Base-by-base conservation (phyloP, 1,140 invertebrate genomes). In the Harlomillsia oculata region DNA sequence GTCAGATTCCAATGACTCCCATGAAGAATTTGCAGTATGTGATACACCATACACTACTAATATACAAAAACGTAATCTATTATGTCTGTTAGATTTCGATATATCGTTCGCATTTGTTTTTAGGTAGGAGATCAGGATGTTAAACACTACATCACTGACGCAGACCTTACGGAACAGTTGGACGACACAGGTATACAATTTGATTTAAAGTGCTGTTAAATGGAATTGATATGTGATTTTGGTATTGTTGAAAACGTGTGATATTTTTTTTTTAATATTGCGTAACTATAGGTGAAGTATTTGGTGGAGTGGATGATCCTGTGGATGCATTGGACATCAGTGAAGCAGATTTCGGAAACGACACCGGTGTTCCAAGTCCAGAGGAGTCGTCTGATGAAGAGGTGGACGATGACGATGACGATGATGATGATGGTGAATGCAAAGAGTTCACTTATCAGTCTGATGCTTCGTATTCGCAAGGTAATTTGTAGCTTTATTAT, bases 1-100 rank as follows among this genome's bases (percentile, higher is more conserved):
- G 28, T 44, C 26, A 11, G 63, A 65, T n/a, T 61, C 63, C 18
- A 59, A 62, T 36, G 63, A 65, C 46, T 65, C 59, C 30, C 48
- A 60, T 26, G 60, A 62, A 36, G 62, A 60, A 14, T 64, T 59
- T 41, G 62, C 53, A 34, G 58, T 58, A 40, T n/a, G n/a, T n/a
- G n/a, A n/a, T n/a, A 18, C 8, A 4, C 5, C 8, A 23, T 9
- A 9, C 16, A n/a, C 5, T 16, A 20, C 8, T 49, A 9, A 49
- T 13, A 8, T 30, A 43, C 5, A 11, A 26, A 20, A 34, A 20
- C 37, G 40, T 34, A 16, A 29, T 26, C 14, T n/a, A 8, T 34
- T 9, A 28, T 29, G 8, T 28, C 9, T 44, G 9, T 45, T 45
- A n/a, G n/a, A n/a, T n/a, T n/a, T n/a, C n/a, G n/a, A n/a, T n/a